Evolutionary conservation across 2,113 vertebrate genomes (phyloP).

Genomic region (Cyphotilapia sp.): DNA sequence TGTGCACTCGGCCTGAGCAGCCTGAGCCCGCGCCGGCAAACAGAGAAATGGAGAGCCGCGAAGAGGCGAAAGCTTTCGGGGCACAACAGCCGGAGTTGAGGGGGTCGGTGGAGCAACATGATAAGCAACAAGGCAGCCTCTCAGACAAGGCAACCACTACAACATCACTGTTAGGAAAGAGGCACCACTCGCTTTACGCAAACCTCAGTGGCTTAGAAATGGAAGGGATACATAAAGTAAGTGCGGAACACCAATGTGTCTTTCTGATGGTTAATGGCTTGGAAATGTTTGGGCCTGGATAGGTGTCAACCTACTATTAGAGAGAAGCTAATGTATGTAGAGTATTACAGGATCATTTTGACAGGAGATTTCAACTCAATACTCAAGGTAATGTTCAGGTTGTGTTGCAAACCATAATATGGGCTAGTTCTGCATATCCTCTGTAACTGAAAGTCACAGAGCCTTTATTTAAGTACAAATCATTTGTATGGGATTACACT

Average conservation of each 20-base stretch:
- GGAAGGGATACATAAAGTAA: conserved; percentile 63
- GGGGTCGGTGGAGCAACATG: conserved; percentile 4
- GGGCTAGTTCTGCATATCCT: neutral
- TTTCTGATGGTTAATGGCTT: neutral
- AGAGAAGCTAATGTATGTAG: neutral
- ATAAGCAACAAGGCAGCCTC: neutral
- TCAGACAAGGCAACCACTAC: conserved; percentile 24
- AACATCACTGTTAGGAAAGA: conserved; percentile 58
- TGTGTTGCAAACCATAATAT: neutral
- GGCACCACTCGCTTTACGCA: conserved; percentile 70
- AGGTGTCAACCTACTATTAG: neutral
- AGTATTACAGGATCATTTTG: neutral
- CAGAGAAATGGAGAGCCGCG: conserved; percentile 24
- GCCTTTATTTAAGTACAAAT: neutral
- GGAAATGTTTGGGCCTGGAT: neutral
- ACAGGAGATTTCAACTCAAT: neutral
- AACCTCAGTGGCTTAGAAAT: conserved; percentile 68
- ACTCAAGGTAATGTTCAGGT: neutral
- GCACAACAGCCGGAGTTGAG: conserved; percentile 20
- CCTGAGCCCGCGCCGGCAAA: conserved; percentile 27
- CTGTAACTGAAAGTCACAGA: neutral
- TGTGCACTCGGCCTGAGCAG: conserved; percentile 63
- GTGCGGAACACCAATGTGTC: neutral
- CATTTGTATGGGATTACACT: neutral
- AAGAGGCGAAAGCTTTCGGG: conserved; percentile 18